Conservation (phyloP, 1,140 invertebrate genomes). For the Apis florea region DNA sequence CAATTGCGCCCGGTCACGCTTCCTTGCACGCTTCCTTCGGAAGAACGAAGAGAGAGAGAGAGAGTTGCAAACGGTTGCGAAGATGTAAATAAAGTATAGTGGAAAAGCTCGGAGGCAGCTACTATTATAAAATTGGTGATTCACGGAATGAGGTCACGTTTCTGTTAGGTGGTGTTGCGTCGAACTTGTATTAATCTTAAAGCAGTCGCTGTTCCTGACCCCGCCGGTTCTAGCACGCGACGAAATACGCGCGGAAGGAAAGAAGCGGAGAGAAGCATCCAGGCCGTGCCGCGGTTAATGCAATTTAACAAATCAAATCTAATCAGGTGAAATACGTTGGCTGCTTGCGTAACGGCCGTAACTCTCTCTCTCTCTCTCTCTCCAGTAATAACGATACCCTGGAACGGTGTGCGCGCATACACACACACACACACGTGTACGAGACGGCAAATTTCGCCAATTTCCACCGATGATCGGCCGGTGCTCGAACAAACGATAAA, state of each 20-base stretch:
- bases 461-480: not conserved
- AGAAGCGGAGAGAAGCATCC: slow-evolving; percentile 25
- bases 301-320: slow-evolving; percentile 59
- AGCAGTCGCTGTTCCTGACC: slow-evolving; percentile 76
- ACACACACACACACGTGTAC: too few relatives aligned
- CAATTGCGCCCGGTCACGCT: slow-evolving; percentile 4
- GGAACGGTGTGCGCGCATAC: not conserved
- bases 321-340: slow-evolving; percentile 30
- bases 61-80: not conserved
- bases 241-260: slow-evolving; percentile 31
- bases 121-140: slow-evolving; percentile 79
- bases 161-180: slow-evolving; percentile 60
- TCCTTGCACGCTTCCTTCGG: too few relatives aligned
- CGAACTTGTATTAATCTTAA: slow-evolving; percentile 73
- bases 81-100: slow-evolving; percentile 58
- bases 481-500: not conserved
- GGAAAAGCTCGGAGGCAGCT: slow-evolving; percentile 60
- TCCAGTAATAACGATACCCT: slow-evolving; percentile 5
- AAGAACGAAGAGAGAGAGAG: too few relatives aligned
- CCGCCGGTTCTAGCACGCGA: slow-evolving; percentile 54
- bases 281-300: slow-evolving; percentile 32
- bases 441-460: not conserved
- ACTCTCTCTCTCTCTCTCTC: too few relatives aligned
- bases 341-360: slow-evolving; percentile 19
- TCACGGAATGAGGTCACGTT: slow-evolving; percentile 75